Percentiles rank a stretch among this genome's conserved stretches.
Evolutionary conservation across 1,140 invertebrate species (phyloP).

Genomic region (Cyclina sinensis): DNA sequence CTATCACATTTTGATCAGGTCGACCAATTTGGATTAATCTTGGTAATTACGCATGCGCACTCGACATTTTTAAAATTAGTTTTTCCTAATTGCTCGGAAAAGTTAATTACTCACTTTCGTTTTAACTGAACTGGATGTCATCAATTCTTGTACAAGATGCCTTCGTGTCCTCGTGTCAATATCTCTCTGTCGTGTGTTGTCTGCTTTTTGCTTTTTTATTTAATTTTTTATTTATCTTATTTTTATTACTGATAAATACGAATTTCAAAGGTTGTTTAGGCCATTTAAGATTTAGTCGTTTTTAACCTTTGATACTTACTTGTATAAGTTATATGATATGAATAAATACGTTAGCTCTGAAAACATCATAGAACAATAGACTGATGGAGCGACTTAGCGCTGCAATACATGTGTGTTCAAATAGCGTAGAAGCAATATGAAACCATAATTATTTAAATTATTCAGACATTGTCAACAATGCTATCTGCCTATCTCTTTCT

Average conservation of each 20-base stretch:
- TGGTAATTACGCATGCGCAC: constrained; percentile 57
- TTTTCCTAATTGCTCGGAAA: constrained; percentile 56
- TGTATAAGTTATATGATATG: too few species aligned
- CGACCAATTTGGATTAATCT: constrained; percentile 57
- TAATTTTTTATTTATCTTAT: too few species aligned
- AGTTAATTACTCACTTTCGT: constrained; percentile 62
- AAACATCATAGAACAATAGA: background rate
- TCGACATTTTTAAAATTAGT: constrained; percentile 47
- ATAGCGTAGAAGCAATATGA: constrained; percentile 25
- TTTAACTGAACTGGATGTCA: constrained; percentile 23
- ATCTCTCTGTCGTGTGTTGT: background rate
- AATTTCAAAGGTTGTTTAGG: too few species aligned
- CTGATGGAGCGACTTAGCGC: background rate
- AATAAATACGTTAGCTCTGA: too few species aligned
- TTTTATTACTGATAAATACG: too few species aligned
- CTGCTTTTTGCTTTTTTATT: too few species aligned
- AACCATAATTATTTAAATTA: constrained; percentile 61
- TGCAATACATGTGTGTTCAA: background rate
- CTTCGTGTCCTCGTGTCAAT: constrained; percentile 9
- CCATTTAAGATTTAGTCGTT: too few species aligned
- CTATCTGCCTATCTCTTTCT: constrained; percentile 57
- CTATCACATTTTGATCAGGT: constrained; percentile 35
- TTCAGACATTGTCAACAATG: constrained; percentile 60
- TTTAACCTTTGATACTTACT: too few species aligned
- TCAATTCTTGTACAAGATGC: constrained; percentile 41